These are phyloP conservation scores for Vespertilio murinus DNA, from an alignment of 2,797 vertebrate species.

Conservation along the genomic window DNA sequence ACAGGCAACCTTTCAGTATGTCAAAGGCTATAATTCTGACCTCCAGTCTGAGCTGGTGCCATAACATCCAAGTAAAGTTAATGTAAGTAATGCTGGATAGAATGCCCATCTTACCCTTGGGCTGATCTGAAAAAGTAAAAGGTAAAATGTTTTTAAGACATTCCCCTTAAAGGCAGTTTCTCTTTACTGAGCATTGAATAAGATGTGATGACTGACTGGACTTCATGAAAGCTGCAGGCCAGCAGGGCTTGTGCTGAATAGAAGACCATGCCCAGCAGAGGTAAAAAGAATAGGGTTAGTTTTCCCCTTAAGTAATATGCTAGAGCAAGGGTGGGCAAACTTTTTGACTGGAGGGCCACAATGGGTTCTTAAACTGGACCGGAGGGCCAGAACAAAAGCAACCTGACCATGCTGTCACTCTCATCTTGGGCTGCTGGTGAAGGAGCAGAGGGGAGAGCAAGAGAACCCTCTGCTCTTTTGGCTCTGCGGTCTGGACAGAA, in stretches of 20 bases:
- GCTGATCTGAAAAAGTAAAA: not conserved
- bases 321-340: too few species aligned
- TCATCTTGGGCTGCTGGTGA: too few species aligned
- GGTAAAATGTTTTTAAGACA: not conserved
- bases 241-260: not conserved
- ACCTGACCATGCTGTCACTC: too few species aligned
- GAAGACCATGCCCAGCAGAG: not conserved
- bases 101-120: not conserved
- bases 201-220: not conserved
- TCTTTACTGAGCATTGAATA: not conserved
- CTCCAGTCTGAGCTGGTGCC: not conserved
- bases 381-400: too few species aligned
- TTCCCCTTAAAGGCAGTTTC: not conserved
- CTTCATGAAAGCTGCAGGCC: not conserved
- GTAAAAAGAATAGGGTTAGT: not conserved
- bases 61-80: not conserved
- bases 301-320: not conserved
- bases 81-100: not conserved
- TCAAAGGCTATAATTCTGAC: not conserved
- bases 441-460: too few species aligned
- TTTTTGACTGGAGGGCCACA: too few species aligned
- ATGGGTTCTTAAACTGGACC: too few species aligned
- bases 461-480: too few species aligned
- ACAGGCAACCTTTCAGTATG: too few species aligned
- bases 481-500: too few species aligned